Conservation (phyloP, 2,888 invertebrate species). For the Drosophila birchii region DNA sequence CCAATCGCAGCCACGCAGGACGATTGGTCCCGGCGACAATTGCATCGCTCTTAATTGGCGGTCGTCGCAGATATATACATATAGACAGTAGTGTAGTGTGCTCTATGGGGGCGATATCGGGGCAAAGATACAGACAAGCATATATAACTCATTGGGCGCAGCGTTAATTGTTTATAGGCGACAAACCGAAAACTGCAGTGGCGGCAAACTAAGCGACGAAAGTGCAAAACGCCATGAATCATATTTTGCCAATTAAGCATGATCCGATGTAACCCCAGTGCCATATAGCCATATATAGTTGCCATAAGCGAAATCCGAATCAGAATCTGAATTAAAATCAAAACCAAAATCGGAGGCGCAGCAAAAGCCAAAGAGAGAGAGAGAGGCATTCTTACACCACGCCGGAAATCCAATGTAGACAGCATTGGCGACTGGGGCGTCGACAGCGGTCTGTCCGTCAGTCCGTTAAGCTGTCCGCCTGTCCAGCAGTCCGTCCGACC, state of each 20-base stretch:
- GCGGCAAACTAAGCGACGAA: conserved; percentile 49
- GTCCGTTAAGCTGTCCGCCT: conserved; percentile 11
- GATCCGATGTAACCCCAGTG: conserved; percentile 69
- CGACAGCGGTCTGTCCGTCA: conserved; percentile 50
- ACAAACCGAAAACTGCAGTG: conserved; percentile 47
- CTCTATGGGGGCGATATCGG: conserved; percentile 19
- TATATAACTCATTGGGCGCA: conserved; percentile 16
- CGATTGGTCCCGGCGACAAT: conserved; percentile 28
- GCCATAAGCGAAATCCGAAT: conserved; percentile 55
- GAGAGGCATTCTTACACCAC: conserved; percentile 77
- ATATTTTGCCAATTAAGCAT: conserved; percentile 80
- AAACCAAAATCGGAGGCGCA: conserved; percentile 51
- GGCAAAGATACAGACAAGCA: conserved; percentile 14
- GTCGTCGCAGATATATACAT: not conserved
- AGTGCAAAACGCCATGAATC: conserved; percentile 79
- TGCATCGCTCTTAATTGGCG: conserved; percentile 32
- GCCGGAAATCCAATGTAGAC: conserved; percentile 79
- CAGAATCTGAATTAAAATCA: conserved; percentile 8
- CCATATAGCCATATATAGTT: conserved; percentile 27
- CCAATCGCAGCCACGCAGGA: conserved; percentile 34
- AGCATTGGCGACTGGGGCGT: conserved; percentile 78
- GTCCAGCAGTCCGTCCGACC: conserved; percentile 50
- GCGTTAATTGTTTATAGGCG: conserved; percentile 46
- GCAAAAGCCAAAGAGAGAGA: conserved; percentile 49
- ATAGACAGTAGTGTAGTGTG: not conserved